Evolutionary conservation across 2,888 invertebrate species (phyloP), one percentile per base, ranked within the genome.

Genomic region (Apamea monoglypha): DNA sequence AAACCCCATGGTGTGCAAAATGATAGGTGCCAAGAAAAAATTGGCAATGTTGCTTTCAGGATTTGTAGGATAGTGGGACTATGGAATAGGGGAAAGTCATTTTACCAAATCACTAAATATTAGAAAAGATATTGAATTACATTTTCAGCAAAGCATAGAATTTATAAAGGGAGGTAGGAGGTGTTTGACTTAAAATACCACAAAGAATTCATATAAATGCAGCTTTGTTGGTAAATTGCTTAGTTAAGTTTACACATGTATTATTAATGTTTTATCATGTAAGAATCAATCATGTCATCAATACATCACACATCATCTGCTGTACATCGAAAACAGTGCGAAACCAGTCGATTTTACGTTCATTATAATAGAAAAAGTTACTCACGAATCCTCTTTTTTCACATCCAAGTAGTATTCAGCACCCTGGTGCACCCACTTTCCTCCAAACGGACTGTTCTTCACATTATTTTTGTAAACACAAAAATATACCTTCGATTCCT

Each of bases 371-470:
- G 5, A 68, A 59, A 72, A n/a, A n/a, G 21, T n/a, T 81, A 92
- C 93, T 92, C 69, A 92, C 92, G 77, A 72, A 77, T 82, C 56
- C 7, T 74, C 93, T 64, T 87, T 90, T 85, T 87, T 90, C 7
- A 94, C 94, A 61, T 96, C 94, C 87, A 97, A 91, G 90, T 90
- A 95, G 90, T 97, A 87, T 67, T 95, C 91, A 59, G 90, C 90
- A 61, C 97, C 97, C 91, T 97, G 97, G 90, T 97, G 97, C 83
- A 95, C 92, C 97, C 97, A 97, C 80, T 91, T 92, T 14, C 94
- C 95, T 76, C 92, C 92, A 67, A 94, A 94, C 6, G 94, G 94
- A 71, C 84, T 90, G 83, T 91, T 94, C 80, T 91, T 93, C 86
- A 86, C 89, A 69, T 88, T 91, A 80, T 87, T 93, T 84, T 94